Conservation (phyloP, 2,888 invertebrate species). For the Xanthia togata region DNA sequence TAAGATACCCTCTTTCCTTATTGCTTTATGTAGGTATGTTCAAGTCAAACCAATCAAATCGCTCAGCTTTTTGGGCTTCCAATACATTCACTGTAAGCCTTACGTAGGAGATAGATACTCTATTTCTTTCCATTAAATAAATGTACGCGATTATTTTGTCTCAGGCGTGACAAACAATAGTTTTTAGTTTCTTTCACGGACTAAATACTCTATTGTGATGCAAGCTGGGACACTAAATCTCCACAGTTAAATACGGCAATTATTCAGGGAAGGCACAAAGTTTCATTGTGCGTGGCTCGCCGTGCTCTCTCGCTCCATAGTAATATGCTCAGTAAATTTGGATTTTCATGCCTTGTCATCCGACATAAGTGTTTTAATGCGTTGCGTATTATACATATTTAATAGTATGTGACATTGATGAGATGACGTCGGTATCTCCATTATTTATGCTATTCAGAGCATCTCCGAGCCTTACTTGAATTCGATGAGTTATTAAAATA, state of each 20-base stretch:
- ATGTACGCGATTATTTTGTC: constrained; percentile 55
- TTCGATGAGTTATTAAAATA: constrained; percentile 57
- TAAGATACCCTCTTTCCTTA: constrained; percentile 50
- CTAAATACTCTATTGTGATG: constrained; percentile 81
- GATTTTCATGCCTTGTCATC: constrained; percentile 88
- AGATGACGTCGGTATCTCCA: constrained; percentile 67
- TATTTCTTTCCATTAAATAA: constrained; percentile 45
- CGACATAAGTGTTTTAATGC: constrained; percentile 83
- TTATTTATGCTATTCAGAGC: constrained; percentile 64
- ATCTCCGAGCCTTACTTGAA: constrained; percentile 45
- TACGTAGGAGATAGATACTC: neutral
- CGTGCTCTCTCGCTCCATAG: constrained; percentile 73
- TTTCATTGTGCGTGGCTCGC: constrained; percentile 82
- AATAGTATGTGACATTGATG: constrained; percentile 77
- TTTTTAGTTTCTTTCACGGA: constrained; percentile 81
- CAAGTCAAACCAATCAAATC: constrained; percentile 40
- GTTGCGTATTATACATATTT: constrained; percentile 78
- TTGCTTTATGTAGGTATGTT: constrained; percentile 42
- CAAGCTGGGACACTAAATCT: constrained; percentile 79
- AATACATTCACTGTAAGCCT: constrained; percentile 25
- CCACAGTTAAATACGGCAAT: constrained; percentile 86
- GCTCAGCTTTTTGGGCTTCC: constrained; percentile 27
- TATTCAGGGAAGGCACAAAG: constrained; percentile 84
- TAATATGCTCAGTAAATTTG: constrained; percentile 84
- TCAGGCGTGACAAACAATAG: constrained; percentile 70